Conservation (phyloP, 2,113 vertebrate species). For the Agelaius phoeniceus region DNA sequence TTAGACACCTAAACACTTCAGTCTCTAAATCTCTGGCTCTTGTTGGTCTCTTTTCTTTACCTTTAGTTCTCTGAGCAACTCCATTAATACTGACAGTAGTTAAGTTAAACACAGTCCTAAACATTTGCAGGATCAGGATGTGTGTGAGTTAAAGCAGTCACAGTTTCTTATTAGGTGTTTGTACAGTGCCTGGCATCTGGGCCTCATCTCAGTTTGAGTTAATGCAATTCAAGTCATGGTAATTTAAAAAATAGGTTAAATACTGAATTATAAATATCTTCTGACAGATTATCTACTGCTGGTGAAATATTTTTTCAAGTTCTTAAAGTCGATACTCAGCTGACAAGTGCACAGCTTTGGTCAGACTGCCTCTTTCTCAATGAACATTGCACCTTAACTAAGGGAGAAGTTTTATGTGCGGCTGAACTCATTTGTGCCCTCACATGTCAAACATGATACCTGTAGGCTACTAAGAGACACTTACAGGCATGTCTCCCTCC, state of each 20-base stretch:
- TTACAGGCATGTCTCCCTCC: neutral
- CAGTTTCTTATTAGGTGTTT: constrained; percentile 38
- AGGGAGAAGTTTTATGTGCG: neutral
- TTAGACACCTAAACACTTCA: constrained; percentile 22
- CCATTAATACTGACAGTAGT: constrained; percentile 34
- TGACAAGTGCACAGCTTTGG: neutral
- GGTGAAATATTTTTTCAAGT: neutral
- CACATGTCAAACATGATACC: neutral
- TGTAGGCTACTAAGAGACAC: neutral
- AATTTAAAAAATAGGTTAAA: constrained; percentile 44
- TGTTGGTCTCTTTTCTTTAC: constrained; percentile 29
- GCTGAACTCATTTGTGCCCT: neutral
- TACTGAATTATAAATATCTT: neutral
- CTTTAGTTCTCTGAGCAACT: neutral
- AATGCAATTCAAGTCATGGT: constrained; percentile 17
- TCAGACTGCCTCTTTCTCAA: neutral
- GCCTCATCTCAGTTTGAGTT: neutral
- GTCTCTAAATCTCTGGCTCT: neutral
- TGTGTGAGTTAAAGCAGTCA: neutral
- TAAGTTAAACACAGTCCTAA: constrained; percentile 23
- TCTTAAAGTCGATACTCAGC: neutral
- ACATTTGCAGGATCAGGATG: constrained; percentile 17
- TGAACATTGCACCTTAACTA: neutral
- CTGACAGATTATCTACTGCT: neutral
- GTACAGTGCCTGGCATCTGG: neutral